Conservation (phyloP, 1,140 invertebrate species). For the Neocloeon triangulifer region DNA sequence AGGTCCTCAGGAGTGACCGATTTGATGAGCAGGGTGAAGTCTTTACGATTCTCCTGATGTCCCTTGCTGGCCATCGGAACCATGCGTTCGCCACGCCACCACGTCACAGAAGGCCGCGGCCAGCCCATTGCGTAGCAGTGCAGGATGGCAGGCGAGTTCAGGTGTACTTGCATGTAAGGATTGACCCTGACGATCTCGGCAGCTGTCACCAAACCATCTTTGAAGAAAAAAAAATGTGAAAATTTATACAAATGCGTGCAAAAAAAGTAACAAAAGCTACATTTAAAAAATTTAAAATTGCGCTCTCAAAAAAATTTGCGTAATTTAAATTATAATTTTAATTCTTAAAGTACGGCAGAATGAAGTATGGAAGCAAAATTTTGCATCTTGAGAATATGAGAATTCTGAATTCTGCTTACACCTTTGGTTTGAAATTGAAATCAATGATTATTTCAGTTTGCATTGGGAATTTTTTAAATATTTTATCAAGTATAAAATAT, state of each 20-base stretch:
- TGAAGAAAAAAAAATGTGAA: too few relatives aligned
- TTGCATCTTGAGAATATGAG: too few relatives aligned
- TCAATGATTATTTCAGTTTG: too few relatives aligned
- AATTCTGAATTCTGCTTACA: too few relatives aligned
- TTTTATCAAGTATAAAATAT: too few relatives aligned
- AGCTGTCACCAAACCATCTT: slow-evolving; percentile 17
- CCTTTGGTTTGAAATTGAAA: too few relatives aligned
- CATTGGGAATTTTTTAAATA: too few relatives aligned
- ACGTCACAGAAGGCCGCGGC: slow-evolving; percentile 57
- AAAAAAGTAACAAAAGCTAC: slow-evolving; percentile 1
- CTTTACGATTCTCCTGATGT: slow-evolving; percentile 48
- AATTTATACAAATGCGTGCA: slow-evolving; percentile 11
- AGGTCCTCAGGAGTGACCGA: slow-evolving; percentile 41
- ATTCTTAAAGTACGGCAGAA: too few relatives aligned
- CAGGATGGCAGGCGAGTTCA: slow-evolving; percentile 42
- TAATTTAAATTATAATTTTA: too few relatives aligned
- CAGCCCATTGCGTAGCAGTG: slow-evolving; percentile 64
- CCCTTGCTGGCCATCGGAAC: slow-evolving; percentile 38
- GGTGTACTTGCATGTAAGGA: slow-evolving; percentile 33
- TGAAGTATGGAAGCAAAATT: too few relatives aligned
- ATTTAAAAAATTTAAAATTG: not conserved
- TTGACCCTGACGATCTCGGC: slow-evolving; percentile 30
- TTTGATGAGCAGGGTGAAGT: slow-evolving; percentile 48
- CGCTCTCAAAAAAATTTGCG: too few relatives aligned
- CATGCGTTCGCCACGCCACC: slow-evolving; percentile 63